Evolutionary conservation across 2,888 invertebrate genomes (phyloP), one percentile per base, ranked within the genome.

Genomic region (Amitus sp.): DNA sequence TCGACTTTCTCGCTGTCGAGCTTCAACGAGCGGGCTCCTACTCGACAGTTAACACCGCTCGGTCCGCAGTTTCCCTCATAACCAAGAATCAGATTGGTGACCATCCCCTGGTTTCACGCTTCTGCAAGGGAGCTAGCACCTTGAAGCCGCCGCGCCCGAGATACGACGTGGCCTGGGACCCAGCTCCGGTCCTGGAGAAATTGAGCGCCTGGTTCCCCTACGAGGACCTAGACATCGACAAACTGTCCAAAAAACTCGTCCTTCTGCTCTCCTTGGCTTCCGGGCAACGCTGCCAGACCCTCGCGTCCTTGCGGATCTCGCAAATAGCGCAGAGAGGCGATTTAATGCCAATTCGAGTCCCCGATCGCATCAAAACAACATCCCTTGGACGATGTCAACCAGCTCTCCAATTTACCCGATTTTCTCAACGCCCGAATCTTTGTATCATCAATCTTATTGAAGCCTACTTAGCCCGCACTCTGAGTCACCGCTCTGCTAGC

Each of bases 11-110:
- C 10, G 10, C 30, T 2, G 10, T 6, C 5, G 30, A 30, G 10
- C 30, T 30, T 2, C 6, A 30, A 30, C 6, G 10, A 2, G 30
- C 30, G 5, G 30, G 30, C 30, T 30, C 30, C 30, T 30, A 30
- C 10, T 30, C 30, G 65, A 93, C 90, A 87, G 87, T 87, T 4
- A 93, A 80, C 62, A 92, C 89, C 67, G 92, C 89, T 1, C 6
- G 30, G n/a, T 30, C 30, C 2, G 30, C 30, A n/a, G 10, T 30
- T 10, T 30, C 30, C n/a, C 30, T 30, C 5, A n/a, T 30, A n/a
- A 10, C n/a, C 5, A 2, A 6, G 6, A 30, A n/a, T n/a, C 2
- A 6, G 10, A 30, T 30, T n/a, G 30, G 30, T 2, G 7, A 30
- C 10, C 5, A 30, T n/a, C 30, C 30, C 5, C 10, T 30, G 10